Evolutionary conservation across 2,113 vertebrate species (phyloP).

Genomic region (Carollia perspicillata): DNA sequence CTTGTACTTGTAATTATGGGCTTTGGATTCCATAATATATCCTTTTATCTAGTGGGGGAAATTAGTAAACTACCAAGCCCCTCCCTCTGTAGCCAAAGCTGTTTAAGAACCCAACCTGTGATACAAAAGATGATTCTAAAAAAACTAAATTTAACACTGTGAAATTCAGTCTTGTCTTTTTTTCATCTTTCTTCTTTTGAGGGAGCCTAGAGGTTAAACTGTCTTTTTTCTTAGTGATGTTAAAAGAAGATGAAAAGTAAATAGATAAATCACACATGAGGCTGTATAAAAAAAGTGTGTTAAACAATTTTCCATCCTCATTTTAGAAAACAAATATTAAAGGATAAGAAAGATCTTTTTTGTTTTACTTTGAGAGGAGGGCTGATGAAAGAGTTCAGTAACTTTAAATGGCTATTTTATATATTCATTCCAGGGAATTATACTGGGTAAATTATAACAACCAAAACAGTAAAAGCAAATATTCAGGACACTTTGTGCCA

Average conservation of each 20-base stretch:
- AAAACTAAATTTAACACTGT: neutral
- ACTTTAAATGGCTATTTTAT: neutral
- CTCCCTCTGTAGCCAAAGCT: neutral
- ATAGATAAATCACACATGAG: neutral
- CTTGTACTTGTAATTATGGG: neutral
- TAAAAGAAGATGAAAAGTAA: constrained; percentile 11
- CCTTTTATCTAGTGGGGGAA: neutral
- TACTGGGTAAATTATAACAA: neutral
- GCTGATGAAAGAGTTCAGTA: neutral
- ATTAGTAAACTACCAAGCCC: neutral
- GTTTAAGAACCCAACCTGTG: neutral
- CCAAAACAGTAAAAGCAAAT: neutral
- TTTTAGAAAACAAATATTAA: constrained; percentile 16
- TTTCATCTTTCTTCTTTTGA: neutral
- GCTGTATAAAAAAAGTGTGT: neutral
- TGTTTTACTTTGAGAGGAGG: neutral
- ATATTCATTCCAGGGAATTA: neutral
- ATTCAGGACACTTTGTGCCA: neutral
- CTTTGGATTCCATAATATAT: neutral
- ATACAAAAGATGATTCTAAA: constrained; percentile 1
- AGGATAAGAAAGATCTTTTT: neutral
- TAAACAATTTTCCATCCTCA: neutral
- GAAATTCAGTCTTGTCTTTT: neutral
- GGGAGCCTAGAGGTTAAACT: neutral
- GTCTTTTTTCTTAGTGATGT: neutral